Evolutionary conservation across 2,113 vertebrate genomes (phyloP).

Genomic region (Dolichallabes microphthalmus): DNA sequence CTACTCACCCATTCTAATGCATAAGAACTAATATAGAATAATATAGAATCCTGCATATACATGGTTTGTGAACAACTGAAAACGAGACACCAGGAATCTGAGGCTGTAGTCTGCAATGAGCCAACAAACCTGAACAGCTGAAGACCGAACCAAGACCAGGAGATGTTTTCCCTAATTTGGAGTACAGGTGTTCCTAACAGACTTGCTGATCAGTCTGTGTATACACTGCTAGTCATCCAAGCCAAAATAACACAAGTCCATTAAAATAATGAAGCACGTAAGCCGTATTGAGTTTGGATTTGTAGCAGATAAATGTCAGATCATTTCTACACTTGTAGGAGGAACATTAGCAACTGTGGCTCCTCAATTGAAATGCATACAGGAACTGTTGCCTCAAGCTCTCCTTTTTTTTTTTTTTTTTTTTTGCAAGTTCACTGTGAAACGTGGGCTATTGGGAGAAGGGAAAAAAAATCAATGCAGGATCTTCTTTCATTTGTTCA

Average conservation of each 20-base stretch:
- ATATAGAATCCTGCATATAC: neutral
- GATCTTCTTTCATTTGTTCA: neutral
- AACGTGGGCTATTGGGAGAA: neutral
- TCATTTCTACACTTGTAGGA: neutral
- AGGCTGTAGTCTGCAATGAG: neutral
- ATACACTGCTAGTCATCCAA: neutral
- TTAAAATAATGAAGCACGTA: neutral
- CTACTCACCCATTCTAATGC: neutral
- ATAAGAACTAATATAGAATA: no score
- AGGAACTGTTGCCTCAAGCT: neutral
- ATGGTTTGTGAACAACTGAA: neutral
- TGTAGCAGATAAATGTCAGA: neutral
- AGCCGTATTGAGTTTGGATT: slow-evolving; percentile 5
- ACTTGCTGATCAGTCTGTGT: neutral
- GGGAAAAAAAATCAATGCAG: neutral
- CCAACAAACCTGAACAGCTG: neutral
- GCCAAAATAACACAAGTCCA: neutral
- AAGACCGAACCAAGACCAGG: neutral
- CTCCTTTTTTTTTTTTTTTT: neutral
- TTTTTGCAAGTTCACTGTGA: neutral
- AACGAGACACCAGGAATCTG: neutral
- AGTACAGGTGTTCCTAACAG: neutral
- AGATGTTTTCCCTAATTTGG: neutral
- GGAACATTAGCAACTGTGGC: neutral
- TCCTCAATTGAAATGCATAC: neutral